Percentiles rank a stretch among this genome's conserved stretches.
Evolutionary conservation across 2,113 vertebrate genomes (phyloP).

Genomic region (Conger conger): DNA sequence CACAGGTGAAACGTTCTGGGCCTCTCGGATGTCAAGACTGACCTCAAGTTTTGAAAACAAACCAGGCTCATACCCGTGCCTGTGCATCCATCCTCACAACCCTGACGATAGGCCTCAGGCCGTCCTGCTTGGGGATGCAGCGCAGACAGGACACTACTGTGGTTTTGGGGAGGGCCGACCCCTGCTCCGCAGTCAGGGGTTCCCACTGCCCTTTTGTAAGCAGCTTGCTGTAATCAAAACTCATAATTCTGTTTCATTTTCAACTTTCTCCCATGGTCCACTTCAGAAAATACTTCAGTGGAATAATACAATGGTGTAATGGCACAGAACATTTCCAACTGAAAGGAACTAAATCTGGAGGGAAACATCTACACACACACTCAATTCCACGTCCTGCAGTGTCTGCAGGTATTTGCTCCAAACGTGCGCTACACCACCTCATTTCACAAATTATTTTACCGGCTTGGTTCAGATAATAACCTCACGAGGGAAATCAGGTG

Average conservation of each 20-base stretch:
- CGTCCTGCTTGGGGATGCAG: constrained; percentile 84
- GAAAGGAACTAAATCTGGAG: background rate
- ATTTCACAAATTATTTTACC: no score
- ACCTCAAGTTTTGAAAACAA: no score
- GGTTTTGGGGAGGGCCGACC: constrained; percentile 54
- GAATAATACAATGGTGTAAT: background rate
- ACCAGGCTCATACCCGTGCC: constrained; percentile 34
- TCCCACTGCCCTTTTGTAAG: constrained; percentile 73
- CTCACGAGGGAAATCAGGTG: no score
- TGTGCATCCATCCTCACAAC: constrained; percentile 53
- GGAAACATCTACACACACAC: no score
- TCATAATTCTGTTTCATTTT: background rate
- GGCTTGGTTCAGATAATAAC: no score
- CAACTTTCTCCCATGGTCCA: no score
- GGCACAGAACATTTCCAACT: background rate
- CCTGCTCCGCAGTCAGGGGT: constrained; percentile 67
- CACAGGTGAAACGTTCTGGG: no score
- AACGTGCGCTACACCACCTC: no score
- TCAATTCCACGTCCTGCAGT: no score
- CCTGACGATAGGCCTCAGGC: constrained; percentile 85
- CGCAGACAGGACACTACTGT: constrained; percentile 74
- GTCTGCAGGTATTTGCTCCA: no score
- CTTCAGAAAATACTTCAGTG: no score
- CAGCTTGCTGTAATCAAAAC: constrained; percentile 68
- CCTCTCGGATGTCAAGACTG: no score